A percentile compares a stretch with the other conserved stretches of the same genome.
Conservation (phyloP, 2,888 invertebrate genomes). For the Polydrusus tereticollis region DNA sequence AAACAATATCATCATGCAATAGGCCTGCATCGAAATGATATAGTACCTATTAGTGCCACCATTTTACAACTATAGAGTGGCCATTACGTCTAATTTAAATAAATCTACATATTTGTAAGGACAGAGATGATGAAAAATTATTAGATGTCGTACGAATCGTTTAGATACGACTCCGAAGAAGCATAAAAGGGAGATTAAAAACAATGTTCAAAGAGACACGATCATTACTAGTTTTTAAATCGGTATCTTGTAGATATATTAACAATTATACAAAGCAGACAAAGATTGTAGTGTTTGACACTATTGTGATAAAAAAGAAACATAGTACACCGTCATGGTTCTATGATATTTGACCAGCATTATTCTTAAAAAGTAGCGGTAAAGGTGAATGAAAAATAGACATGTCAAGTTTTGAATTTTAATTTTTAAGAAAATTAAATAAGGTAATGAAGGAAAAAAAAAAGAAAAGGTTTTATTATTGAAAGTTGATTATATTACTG, state of each 20-base stretch:
- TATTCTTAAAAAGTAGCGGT: no score
- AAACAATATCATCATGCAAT: conserved; percentile 1
- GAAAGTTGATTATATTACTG: no score
- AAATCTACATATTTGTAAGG: conserved; percentile 27
- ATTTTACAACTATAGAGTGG: conserved; percentile 7
- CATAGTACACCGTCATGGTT: no score
- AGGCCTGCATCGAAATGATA: conserved; percentile 1
- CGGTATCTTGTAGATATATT: neutral
- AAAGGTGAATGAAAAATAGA: no score
- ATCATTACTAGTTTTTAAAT: conserved; percentile 4
- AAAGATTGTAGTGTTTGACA: no score
- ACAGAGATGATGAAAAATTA: conserved; percentile 26
- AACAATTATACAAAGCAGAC: neutral
- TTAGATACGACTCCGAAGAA: neutral
- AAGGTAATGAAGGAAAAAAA: no score
- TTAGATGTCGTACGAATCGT: conserved; percentile 6
- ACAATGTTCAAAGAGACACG: conserved; percentile 8
- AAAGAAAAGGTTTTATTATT: no score
- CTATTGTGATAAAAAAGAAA: no score
- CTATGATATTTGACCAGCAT: no score
- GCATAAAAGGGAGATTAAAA: conserved; percentile 6
- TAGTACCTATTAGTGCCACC: conserved; percentile 9
- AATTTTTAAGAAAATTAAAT: no score
- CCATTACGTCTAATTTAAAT: conserved; percentile 22
- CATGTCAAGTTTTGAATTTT: no score